phyloP scores from a whole-genome alignment of 2,888 invertebrate genomes.

The Sinelater perroti region DNA sequence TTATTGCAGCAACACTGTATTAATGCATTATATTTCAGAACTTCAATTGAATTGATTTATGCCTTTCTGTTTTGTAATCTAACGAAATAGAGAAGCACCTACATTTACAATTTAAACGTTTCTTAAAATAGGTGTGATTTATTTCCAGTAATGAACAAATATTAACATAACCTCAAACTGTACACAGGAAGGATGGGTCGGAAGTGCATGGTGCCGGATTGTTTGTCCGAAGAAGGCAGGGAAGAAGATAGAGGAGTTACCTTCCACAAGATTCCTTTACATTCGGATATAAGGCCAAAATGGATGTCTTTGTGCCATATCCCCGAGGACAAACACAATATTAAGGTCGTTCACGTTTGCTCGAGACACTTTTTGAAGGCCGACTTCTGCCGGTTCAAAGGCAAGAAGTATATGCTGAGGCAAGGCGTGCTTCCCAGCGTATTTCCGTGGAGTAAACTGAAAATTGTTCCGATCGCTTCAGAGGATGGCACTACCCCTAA shows the following conservation, averaged over 20 bases:
- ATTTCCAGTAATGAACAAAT: too few species aligned
- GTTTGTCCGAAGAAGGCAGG: slow-evolving; percentile 69
- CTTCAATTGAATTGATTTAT: too few species aligned
- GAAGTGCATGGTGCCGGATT: slow-evolving; percentile 71
- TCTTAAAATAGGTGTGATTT: too few species aligned
- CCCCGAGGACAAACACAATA: slow-evolving; percentile 63
- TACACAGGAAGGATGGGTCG: slow-evolving; percentile 64
- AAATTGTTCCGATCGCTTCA: too few species aligned
- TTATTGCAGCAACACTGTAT: too few species aligned
- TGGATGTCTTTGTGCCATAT: slow-evolving; percentile 74
- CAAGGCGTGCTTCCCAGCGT: slow-evolving; percentile 78
- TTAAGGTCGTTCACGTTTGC: slow-evolving; percentile 72
- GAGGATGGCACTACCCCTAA: too few species aligned
- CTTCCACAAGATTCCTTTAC: slow-evolving; percentile 78
- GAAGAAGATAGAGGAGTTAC: slow-evolving; percentile 75
- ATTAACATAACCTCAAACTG: not conserved
- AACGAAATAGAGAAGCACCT: too few species aligned
- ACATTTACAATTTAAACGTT: too few species aligned
- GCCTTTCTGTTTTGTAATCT: too few species aligned
- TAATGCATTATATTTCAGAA: too few species aligned
- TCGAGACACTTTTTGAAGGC: slow-evolving; percentile 78
- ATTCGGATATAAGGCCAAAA: slow-evolving; percentile 66
- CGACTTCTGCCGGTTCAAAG: slow-evolving; percentile 76
- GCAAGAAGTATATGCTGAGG: slow-evolving; percentile 75
- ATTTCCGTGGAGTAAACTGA: slow-evolving; percentile 68